A percentile compares a stretch with the other conserved stretches of the same genome.
Conservation (phyloP, 2,888 invertebrate genomes). For the Mylabris sibirica region DNA sequence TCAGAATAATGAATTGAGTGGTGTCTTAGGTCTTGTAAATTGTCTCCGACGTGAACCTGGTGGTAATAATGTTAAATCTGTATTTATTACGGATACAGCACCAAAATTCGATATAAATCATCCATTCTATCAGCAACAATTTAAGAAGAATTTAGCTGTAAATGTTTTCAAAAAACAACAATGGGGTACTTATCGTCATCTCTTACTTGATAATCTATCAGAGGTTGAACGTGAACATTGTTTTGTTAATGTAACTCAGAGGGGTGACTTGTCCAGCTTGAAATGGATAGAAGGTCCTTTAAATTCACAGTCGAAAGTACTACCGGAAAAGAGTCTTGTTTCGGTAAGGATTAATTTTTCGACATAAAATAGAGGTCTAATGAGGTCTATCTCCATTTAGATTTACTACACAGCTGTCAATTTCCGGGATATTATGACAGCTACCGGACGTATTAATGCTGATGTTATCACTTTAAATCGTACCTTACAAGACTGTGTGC, state of each 20-base stretch:
- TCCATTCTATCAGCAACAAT: slow-evolving; percentile 69
- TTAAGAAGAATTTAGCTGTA: slow-evolving; percentile 77
- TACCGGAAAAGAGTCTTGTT: slow-evolving; percentile 33
- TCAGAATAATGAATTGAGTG: slow-evolving; percentile 74
- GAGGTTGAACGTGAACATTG: slow-evolving; percentile 70
- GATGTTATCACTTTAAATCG: slow-evolving; percentile 78
- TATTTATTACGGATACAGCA: slow-evolving; percentile 71
- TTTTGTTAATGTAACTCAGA: slow-evolving; percentile 76
- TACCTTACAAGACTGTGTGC: slow-evolving; percentile 70
- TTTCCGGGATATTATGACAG: slow-evolving; percentile 93
- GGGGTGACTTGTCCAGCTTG: slow-evolving; percentile 87
- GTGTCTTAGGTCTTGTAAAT: slow-evolving; percentile 80
- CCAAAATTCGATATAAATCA: slow-evolving; percentile 68
- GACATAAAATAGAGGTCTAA: slow-evolving; percentile 46
- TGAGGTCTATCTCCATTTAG: no score
- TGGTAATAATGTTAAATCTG: slow-evolving; percentile 56
- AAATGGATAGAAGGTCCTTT: slow-evolving; percentile 81
- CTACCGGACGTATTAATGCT: slow-evolving; percentile 85
- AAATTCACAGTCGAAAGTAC: slow-evolving; percentile 24
- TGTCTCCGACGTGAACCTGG: slow-evolving; percentile 72
- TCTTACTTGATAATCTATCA: slow-evolving; percentile 67
- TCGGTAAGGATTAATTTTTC: slow-evolving; percentile 9
- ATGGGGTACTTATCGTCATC: slow-evolving; percentile 81
- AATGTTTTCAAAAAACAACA: slow-evolving; percentile 74
- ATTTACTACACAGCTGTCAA: slow-evolving; percentile 79